These are phyloP conservation scores for Cydia splendana DNA, from an alignment of 1,140 invertebrate species.

Conservation along the genomic window DNA sequence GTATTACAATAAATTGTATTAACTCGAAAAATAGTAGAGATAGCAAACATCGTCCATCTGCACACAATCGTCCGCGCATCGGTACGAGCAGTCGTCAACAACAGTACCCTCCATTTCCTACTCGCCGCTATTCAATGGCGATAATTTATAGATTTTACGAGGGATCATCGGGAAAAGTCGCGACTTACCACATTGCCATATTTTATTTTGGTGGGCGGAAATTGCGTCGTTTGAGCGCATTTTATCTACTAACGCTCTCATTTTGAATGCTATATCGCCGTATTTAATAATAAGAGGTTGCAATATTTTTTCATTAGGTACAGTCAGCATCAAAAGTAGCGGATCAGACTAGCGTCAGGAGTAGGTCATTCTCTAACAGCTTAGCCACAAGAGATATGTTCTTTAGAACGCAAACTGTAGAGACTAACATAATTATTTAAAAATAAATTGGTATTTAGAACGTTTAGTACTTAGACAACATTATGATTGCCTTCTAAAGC, in stretches of 20 bases:
- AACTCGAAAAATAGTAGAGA: conserved; percentile 79
- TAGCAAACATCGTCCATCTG: conserved; percentile 79
- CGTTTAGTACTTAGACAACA: no score
- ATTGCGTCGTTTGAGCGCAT: conserved; percentile 67
- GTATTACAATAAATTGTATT: conserved; percentile 80
- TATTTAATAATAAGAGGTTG: not conserved
- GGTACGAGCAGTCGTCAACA: conserved; percentile 46
- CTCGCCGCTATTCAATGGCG: conserved; percentile 52
- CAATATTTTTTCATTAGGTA: conserved; percentile 37
- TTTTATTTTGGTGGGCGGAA: conserved; percentile 73
- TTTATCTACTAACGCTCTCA: conserved; percentile 54
- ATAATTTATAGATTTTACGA: conserved; percentile 78
- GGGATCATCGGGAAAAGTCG: conserved; percentile 72
- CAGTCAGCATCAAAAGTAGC: no score
- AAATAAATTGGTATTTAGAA: no score
- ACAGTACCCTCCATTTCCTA: conserved; percentile 65
- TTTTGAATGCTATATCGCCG: conserved; percentile 42
- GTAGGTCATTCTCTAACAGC: no score
- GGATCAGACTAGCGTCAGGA: no score
- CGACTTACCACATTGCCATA: conserved; percentile 69
- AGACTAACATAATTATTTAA: no score
- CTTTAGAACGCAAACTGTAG: no score
- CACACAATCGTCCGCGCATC: conserved; percentile 69
- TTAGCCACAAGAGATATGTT: no score
- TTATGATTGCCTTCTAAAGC: not conserved